Evolutionary conservation across 2,888 invertebrate species (phyloP), one percentile per base, ranked within the genome.

Genomic region (Scrobipalpa costella): DNA sequence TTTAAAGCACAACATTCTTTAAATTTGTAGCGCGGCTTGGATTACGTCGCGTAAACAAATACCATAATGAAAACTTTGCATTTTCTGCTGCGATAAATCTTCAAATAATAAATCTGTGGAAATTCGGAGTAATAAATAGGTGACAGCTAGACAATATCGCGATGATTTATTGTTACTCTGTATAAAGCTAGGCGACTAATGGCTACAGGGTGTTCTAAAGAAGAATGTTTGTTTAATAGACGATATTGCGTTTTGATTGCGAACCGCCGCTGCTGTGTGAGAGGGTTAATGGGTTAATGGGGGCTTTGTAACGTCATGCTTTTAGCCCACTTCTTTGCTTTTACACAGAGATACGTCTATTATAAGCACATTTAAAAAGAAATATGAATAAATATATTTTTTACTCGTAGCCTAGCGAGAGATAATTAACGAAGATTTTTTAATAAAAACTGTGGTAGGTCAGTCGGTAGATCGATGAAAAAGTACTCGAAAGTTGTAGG

Each of bases 1-100:
- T 44, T 44, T 44, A 44, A 44, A 44, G 44, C 44, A 7, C 3
- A 36, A 27, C 27, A 27, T 27, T 27, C 27, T 27, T 27, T 27
- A 3, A 27, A 27, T 27, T 27, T 27, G 27, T 27, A 27, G 27
- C 27, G 27, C 27, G 27, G 27, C 27, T 27, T 27, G 27, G 27
- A 27, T 36, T 3, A 44, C 44, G n/a, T 15, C 15, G 44, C 44
- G 15, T 44, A 15, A 44, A 44, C 44, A 44, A 44, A n/a, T 15
- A 36, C 36, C 7, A 2, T 44, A 44, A 44, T 6, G 3, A 44
- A 44, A 5, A 44, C n/a, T 44, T 44, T 44, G 44, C 44, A 15
- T 44, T 44, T 44, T 44, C 44, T 15, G n/a, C 44, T 5, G 44
- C 44, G 40, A 44, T 44, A 44, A 44, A 44, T 44, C 44, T 44